Evolutionary conservation across 2,888 invertebrate species (phyloP).

Genomic region (Cordylochernes scorpioides): DNA sequence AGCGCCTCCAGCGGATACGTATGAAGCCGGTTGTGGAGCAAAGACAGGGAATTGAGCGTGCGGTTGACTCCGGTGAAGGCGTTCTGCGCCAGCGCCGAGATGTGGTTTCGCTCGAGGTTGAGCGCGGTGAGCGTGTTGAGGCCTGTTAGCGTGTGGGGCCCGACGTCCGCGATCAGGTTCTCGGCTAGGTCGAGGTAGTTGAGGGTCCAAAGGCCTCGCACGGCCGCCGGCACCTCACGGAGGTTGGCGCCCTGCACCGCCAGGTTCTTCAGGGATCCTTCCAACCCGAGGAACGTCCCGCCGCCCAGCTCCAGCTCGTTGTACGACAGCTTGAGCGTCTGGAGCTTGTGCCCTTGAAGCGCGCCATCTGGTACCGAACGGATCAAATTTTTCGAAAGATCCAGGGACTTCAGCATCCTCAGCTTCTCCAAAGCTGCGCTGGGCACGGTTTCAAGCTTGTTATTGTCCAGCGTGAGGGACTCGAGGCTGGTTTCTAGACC

Average conservation of each 20-base stretch:
- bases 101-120: slow-evolving; percentile 60
- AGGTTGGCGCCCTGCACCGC: slow-evolving; percentile 64
- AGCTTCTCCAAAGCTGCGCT: slow-evolving; percentile 39
- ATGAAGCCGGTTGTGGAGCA: slow-evolving; percentile 59
- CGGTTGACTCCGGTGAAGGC: slow-evolving; percentile 51
- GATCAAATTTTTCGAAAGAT: slow-evolving; percentile 56
- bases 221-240: slow-evolving; percentile 46
- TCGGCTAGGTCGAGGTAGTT: slow-evolving; percentile 71
- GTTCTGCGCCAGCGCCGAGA: slow-evolving; percentile 43
- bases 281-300: slow-evolving; percentile 47
- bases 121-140: slow-evolving; percentile 55
- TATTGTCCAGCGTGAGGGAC: slow-evolving; percentile 43
- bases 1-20: slow-evolving; percentile 62
- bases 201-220: slow-evolving; percentile 43
- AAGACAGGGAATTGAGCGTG: slow-evolving; percentile 57
- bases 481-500: slow-evolving; percentile 52
- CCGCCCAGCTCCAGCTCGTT: slow-evolving; percentile 44
- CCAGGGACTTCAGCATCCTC: slow-evolving; percentile 43
- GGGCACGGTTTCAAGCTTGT: slow-evolving; percentile 40
- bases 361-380: slow-evolving; percentile 41
- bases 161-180: slow-evolving; percentile 50
- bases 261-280: slow-evolving; percentile 52
- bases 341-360: slow-evolving; percentile 35
- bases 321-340: slow-evolving; percentile 42
- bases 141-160: slow-evolving; percentile 22